Evolutionary conservation across 2,113 vertebrate genomes (phyloP), one percentile per base, ranked within the genome.

Genomic region (Miniopterus natalensis): DNA sequence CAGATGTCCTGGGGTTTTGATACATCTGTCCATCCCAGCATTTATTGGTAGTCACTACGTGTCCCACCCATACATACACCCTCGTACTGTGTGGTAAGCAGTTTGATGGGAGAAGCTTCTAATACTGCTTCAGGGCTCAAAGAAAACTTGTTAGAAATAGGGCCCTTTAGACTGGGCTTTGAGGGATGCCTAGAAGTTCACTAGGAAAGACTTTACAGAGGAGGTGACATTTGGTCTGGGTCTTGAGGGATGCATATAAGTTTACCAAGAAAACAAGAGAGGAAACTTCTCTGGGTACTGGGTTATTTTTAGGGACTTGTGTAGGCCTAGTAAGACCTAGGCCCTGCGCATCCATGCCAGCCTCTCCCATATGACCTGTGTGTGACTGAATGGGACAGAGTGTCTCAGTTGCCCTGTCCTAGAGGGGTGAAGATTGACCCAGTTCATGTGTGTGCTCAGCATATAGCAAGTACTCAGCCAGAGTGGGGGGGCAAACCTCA

Each of bases 131-230:
- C 65, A 31, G 9, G 23, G 23, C 55, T 80, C 47, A 18, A 14
- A 57, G 47, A 45, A 42, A 31, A 31, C 59, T 10, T 66, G 77
- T 90, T 31, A 31, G 49, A 57, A 66, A 15, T 42, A 77, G 36
- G 25, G 55, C 21, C 74, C 36, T 65, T 71, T 53, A 45, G 45
- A 63, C 31, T 18, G 49, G 75, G 71, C 36, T 59, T 90, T 61
- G 81, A 84, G 42, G 70, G 86, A 74, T 18, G 47, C 83, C 81
- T 77, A 74, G 61, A 61, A 68, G 63, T 73, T 78, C 81, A 13
- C 17, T 79, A 29, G 53, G 53, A 68, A 84, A 45, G 49, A 40
- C 78, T 90, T 86, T 81, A 8, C 17, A 10, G 21, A 51, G 55
- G 31, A 81, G 7, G 20, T 9, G 27, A 42, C 79, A 49, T 70